These are phyloP conservation scores for Brachionus rotundiformis DNA, from an alignment of 1,140 invertebrate genomes.

Conservation along the genomic window DNA sequence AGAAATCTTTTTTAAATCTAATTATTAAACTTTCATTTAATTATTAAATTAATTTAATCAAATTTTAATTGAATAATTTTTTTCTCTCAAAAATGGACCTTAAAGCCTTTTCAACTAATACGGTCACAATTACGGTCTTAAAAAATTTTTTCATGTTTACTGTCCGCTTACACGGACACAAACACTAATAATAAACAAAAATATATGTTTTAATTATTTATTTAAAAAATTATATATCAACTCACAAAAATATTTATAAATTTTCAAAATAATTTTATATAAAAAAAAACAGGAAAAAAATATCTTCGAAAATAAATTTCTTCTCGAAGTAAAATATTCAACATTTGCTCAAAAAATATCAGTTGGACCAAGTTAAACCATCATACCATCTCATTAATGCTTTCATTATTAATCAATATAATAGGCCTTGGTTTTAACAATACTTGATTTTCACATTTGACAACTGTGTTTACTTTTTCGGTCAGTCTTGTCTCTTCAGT, in stretches of 20 bases:
- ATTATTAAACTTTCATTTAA: too few relatives aligned
- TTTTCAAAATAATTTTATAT: background rate
- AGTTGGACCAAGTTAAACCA: background rate
- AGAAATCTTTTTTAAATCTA: too few relatives aligned
- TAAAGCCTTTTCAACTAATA: too few relatives aligned
- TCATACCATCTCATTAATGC: constrained; percentile 7
- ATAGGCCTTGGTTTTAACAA: constrained; percentile 39
- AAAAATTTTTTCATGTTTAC: too few relatives aligned
- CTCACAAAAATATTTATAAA: background rate
- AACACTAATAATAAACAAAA: too few relatives aligned
- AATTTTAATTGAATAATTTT: too few relatives aligned
- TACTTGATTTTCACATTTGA: constrained; percentile 5
- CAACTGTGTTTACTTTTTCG: background rate
- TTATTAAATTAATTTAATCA: too few relatives aligned
- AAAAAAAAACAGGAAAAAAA: background rate
- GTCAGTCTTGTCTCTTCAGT: background rate
- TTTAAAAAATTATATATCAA: background rate
- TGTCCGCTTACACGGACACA: too few relatives aligned
- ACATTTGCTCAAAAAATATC: background rate
- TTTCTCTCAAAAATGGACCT: too few relatives aligned
- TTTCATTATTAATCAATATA: constrained; percentile 41
- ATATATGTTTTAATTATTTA: background rate
- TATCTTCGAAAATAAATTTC: background rate
- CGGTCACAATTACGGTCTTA: too few relatives aligned
- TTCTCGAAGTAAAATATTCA: background rate